Conservation (phyloP, 2,113 vertebrate genomes). For the Murina feae region DNA sequence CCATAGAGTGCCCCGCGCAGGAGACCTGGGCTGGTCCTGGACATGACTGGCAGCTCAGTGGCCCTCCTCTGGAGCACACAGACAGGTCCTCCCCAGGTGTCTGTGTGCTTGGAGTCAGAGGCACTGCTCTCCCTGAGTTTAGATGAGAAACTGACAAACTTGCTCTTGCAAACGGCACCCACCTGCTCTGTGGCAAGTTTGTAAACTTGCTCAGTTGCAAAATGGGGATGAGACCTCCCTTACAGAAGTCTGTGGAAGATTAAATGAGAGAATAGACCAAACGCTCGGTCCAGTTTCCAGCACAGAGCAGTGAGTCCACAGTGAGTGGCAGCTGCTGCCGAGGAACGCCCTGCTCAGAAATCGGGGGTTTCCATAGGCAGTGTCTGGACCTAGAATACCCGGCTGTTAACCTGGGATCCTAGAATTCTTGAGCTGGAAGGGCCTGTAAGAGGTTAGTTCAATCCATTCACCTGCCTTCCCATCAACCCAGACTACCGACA, state of each 20-base stretch:
- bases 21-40: fast-evolving
- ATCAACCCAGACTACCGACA: not conserved
- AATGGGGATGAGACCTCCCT: not conserved
- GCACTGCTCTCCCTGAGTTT: not conserved
- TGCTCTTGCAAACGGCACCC: not conserved
- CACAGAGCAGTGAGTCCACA: not conserved
- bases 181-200: not conserved
- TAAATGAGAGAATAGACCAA: not conserved
- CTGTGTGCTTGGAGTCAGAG: too few relatives aligned
- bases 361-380: not conserved
- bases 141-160: not conserved
- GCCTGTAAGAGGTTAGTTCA: not conserved
- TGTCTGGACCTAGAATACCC: not conserved
- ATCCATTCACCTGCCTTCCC: not conserved
- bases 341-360: not conserved
- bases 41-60: not conserved
- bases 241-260: not conserved
- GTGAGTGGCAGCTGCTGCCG: not conserved
- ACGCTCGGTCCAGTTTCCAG: fast-evolving
- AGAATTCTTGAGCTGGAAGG: not conserved
- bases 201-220: not conserved
- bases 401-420: not conserved
- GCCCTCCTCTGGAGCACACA: not conserved
- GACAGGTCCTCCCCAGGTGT: fast-evolving
- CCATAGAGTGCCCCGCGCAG: fast-evolving